phyloP scores from a whole-genome alignment of 30 jellyfish, hydroid and myxozoan species.

The Hydra vulgaris region DNA sequence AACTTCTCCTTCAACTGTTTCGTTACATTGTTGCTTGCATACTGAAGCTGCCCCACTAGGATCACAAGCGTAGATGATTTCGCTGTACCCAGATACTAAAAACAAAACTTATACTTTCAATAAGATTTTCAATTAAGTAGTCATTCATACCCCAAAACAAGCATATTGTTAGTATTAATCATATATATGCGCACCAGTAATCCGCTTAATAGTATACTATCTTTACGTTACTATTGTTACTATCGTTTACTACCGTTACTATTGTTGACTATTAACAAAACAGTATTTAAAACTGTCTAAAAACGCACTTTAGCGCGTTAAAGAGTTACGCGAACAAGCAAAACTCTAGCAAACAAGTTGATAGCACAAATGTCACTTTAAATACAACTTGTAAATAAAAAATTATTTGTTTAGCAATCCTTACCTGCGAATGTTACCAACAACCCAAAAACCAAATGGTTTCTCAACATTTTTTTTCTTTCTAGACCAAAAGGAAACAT shows the following conservation, averaged over 20 bases:
- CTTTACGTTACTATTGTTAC: not conserved
- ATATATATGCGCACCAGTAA: too few species aligned
- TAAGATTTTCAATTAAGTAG: too few species aligned
- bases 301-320: not conserved
- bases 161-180: too few species aligned
- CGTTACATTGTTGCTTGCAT: not conserved
- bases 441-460: not conserved
- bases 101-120: not conserved
- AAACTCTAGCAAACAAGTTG: not conserved
- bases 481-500: not conserved
- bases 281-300: not conserved
- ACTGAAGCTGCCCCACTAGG: conserved; percentile 1
- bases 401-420: not conserved
- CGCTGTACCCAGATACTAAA: not conserved
- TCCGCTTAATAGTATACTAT: not conserved
- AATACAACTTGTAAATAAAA: not conserved
- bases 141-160: not conserved
- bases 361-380: not conserved
- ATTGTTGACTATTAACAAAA: not conserved
- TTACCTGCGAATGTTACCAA: not conserved
- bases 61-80: conserved; percentile 7
- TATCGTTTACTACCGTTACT: not conserved
- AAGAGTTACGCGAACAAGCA: too few species aligned
- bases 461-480: not conserved
- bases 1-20: conserved; percentile 9